Evolutionary conservation across 2,888 invertebrate genomes (phyloP).

Genomic region (Hemistola chrysoprasaria): DNA sequence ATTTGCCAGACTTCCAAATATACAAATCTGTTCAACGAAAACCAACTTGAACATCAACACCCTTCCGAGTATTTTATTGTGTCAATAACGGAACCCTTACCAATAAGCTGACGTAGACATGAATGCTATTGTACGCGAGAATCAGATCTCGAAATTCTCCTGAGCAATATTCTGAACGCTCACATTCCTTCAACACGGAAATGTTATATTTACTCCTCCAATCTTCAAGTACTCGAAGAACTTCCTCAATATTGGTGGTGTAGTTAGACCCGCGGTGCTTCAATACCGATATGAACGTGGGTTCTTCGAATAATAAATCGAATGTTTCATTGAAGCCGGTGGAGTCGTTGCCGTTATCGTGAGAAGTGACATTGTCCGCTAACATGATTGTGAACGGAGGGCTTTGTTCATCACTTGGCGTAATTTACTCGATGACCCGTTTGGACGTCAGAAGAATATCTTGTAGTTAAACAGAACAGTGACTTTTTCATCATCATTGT

Average conservation of each 20-base stretch:
- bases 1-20: slow-evolving; percentile 94
- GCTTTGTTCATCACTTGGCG: slow-evolving; percentile 61
- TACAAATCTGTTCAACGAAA: slow-evolving; percentile 84
- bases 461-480: slow-evolving; percentile 15
- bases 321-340: slow-evolving; percentile 45
- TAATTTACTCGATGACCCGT: slow-evolving; percentile 13
- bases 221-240: slow-evolving; percentile 61
- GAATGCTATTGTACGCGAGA: slow-evolving; percentile 85
- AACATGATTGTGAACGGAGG: slow-evolving; percentile 44
- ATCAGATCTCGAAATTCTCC: slow-evolving; percentile 83
- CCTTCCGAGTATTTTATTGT: background rate
- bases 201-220: slow-evolving; percentile 65
- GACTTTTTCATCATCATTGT: slow-evolving; percentile 22
- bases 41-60: background rate
- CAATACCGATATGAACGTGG: slow-evolving; percentile 57
- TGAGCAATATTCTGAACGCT: slow-evolving; percentile 78
- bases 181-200: slow-evolving; percentile 64
- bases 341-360: slow-evolving; percentile 29
- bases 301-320: slow-evolving; percentile 56
- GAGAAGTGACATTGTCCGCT: slow-evolving; percentile 56
- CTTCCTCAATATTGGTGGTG: slow-evolving; percentile 55
- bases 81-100: slow-evolving; percentile 71
- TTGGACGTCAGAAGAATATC: slow-evolving; percentile 14
- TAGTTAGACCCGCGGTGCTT: slow-evolving; percentile 55
- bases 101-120: slow-evolving; percentile 91